Evolutionary conservation across 2,888 invertebrate genomes (phyloP).

Genomic region (Sminthurides aquaticus): DNA sequence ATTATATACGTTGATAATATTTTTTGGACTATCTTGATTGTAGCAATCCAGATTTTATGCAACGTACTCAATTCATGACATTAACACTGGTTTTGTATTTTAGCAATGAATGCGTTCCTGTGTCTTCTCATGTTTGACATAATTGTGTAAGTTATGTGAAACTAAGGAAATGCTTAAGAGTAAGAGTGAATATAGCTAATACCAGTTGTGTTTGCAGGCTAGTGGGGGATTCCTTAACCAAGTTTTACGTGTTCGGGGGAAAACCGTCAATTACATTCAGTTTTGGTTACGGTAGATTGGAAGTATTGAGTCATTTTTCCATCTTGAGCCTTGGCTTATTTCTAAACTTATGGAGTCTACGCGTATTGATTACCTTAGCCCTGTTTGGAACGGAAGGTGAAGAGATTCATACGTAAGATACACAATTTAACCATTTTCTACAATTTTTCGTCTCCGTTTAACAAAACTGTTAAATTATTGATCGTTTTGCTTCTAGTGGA

Average conservation of each 20-base stretch:
- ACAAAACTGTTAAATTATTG: no score
- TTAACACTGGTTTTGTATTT: constrained; percentile 7
- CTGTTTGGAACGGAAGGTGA: constrained; percentile 26
- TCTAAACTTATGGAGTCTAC: constrained; percentile 35
- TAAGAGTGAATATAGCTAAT: neutral
- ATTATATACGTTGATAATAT: neutral
- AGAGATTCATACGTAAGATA: constrained; percentile 40
- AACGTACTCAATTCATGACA: neutral
- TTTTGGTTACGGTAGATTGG: constrained; percentile 38
- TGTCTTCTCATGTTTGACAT: constrained; percentile 38
- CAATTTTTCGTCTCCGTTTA: neutral
- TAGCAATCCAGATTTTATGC: no score
- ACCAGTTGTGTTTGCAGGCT: constrained; percentile 25
- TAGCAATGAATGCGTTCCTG: constrained; percentile 37
- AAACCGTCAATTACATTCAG: constrained; percentile 40
- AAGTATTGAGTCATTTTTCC: constrained; percentile 40
- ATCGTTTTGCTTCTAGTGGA: constrained; percentile 28
- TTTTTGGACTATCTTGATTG: neutral
- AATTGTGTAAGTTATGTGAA: constrained; percentile 31
- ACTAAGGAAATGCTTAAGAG: neutral
- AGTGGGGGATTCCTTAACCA: constrained; percentile 37
- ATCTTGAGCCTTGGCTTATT: constrained; percentile 38
- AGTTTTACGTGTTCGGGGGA: constrained; percentile 34
- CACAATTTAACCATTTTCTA: neutral
- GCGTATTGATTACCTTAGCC: constrained; percentile 31